Evolutionary conservation across 1,140 invertebrate genomes (phyloP), one percentile per base, ranked within the genome.

Genomic region (Heliconius hermathena): DNA sequence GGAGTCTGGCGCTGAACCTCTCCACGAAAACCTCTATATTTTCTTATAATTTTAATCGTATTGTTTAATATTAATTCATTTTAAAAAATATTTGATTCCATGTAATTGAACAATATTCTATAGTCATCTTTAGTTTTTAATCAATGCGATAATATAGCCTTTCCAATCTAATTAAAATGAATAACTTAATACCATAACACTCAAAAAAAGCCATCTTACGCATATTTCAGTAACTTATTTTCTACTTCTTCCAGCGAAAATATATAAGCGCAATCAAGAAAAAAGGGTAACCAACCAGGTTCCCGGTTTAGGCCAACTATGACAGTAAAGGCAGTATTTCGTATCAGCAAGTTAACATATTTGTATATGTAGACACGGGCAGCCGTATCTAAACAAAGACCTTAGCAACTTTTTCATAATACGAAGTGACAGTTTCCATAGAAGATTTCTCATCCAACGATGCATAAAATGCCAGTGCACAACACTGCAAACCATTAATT

Each of bases 391-490:
- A 87, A 89, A 90, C 89, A 92, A 90, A 90, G 81, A 82, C 78
- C 83, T 89, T 90, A 84, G 84, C 91, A 85, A 92, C 84, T 93
- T 92, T 92, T 93, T 93, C 90, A 89, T 91, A 90, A 90, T 88
- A 77, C 83, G 85, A 84, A 89, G 85, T 90, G 92, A 90, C 91
- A 92, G 90, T 91, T 89, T 91, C 89, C 86, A 86, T 88, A 86
- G 85, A 86, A 87, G 88, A 87, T 84, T 91, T 93, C 92, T 87
- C 91, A 92, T 91, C 84, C 86, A 89, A 80, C 91, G 82, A 84
- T 90, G 83, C 90, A 92, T 93, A 87, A 92, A 93, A 92, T 93
- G 87, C 89, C 87, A 87, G 80, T 71, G 81, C 79, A 80, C 87
- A 88, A 87, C 85, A 88, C 85, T 88, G 84, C 85, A 83, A 88